Evolutionary conservation across 2,113 vertebrate genomes (phyloP), one percentile per base, ranked within the genome.

Genomic region (Laterallus jamaicensis): DNA sequence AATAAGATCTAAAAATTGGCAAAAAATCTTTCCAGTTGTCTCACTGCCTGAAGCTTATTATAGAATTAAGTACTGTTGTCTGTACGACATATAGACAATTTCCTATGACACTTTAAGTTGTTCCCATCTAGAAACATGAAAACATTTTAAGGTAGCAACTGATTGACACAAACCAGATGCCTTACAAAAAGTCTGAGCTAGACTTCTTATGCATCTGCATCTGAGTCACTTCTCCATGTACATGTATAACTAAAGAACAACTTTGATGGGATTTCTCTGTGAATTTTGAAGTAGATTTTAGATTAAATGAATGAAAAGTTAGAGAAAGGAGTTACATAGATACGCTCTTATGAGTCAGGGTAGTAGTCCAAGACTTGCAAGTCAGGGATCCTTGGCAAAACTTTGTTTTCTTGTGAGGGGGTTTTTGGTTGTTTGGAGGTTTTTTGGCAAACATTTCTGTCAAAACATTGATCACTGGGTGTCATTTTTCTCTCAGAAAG

Each of bases 1-100:
- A 86, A 85, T 66, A 95, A 96, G 25, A 15, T 70, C 50, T 37
- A 86, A 92, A 95, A 87, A 75, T 5, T 62, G 25, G 70, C 44
- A 66, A 60, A 70, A 96, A 78, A 8, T 63, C 70, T 55, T 94
- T 56, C 78, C 73, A 87, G 11, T 42, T 87, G 31, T 78, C 15
- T 95, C 81, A 87, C 55, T 77, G 89, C 91, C 82, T 90, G 77
- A 84, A 88, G 64, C 49, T 96, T 94, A 82, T 97, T 96, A 90
- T 59, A 93, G 79, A 93, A 96, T 92, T 91, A 86, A 95, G 42
- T 84, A 87, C 68, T 96, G 60, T 78, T 88, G 92, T 82, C 59
- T 90, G 62, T 39, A 81, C 3, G 39, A 79, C 85, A 81, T 70
- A 85, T 67, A 55, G 86, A 44, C 8, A 14, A 93, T 93, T 94